Percentiles rank a stretch among this genome's conserved stretches.
Conservation (phyloP, 2,797 vertebrate genomes). For the Ficedula albicollis region DNA sequence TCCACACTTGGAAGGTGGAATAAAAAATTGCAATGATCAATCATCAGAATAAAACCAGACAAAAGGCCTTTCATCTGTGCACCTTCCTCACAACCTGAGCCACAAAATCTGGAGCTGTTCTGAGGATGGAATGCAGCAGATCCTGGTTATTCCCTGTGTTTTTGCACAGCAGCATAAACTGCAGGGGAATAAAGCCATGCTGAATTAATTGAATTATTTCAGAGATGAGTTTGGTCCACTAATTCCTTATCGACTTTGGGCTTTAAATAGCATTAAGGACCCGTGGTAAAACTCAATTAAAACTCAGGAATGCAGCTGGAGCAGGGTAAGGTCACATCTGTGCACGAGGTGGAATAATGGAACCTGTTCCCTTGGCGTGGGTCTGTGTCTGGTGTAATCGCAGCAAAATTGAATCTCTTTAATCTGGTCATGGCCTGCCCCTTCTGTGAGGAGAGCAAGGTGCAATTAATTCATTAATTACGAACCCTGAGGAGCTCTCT, state of each 20-base stretch:
- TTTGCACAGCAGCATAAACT: neutral
- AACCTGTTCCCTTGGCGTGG: neutral
- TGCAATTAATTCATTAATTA: neutral
- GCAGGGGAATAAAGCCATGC: neutral
- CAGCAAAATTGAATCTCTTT: neutral
- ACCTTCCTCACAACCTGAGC: neutral
- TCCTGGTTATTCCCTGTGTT: neutral
- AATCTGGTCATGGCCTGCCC: neutral
- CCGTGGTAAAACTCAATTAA: conserved; percentile 12
- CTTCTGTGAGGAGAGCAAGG: neutral
- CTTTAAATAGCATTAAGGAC: conserved; percentile 57
- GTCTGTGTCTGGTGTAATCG: neutral
- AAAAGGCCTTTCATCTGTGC: neutral
- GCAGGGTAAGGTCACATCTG: neutral
- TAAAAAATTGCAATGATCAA: neutral
- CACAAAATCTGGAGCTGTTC: neutral
- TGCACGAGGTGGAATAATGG: neutral
- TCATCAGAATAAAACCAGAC: neutral
- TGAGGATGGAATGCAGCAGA: neutral
- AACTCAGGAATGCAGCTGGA: neutral
- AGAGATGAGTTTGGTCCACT: conserved; percentile 19
- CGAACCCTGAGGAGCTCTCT: neutral
- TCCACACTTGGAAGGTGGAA: neutral
- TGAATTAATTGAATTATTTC: conserved; percentile 55
- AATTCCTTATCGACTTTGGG: conserved; percentile 1